Percentiles rank a stretch among this genome's conserved stretches.
Evolutionary conservation across 2,888 invertebrate genomes (phyloP).

Genomic region (Hemicrepidius hirtus): DNA sequence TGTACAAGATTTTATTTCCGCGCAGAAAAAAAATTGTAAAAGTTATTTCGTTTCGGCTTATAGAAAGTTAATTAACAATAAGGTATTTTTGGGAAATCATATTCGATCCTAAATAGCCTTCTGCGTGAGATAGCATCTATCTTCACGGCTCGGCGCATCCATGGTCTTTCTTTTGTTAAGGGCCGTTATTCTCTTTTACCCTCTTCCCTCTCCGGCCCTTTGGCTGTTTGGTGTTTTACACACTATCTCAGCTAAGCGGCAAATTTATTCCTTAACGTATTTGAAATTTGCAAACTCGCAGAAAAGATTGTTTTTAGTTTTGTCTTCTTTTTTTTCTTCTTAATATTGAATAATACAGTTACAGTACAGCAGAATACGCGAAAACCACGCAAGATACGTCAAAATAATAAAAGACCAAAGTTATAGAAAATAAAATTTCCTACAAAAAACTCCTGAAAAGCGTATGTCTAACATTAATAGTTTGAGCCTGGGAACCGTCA

Average conservation of each 20-base stretch:
- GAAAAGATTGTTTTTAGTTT: no score
- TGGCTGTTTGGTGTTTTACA: constrained; percentile 48
- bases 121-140: constrained; percentile 65
- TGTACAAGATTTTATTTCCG: background rate
- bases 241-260: constrained; percentile 45
- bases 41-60: constrained; percentile 17
- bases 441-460: no score
- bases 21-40: background rate
- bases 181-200: constrained; percentile 64
- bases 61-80: constrained; percentile 63
- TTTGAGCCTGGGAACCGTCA: no score
- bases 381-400: no score
- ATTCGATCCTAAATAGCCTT: constrained; percentile 64
- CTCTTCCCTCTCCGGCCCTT: constrained; percentile 53
- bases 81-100: constrained; percentile 62
- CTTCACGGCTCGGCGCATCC: constrained; percentile 66
- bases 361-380: no score
- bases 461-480: no score
- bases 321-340: no score
- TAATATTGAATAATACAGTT: no score
- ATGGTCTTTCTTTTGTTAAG: constrained; percentile 67
- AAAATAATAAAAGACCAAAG: no score
- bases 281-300: constrained; percentile 18
- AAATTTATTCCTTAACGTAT: constrained; percentile 16
- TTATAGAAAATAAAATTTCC: no score